Evolutionary conservation across 1,140 invertebrate genomes (phyloP), one percentile per base, ranked within the genome.

Genomic region (Leptopilina boulardi): DNA sequence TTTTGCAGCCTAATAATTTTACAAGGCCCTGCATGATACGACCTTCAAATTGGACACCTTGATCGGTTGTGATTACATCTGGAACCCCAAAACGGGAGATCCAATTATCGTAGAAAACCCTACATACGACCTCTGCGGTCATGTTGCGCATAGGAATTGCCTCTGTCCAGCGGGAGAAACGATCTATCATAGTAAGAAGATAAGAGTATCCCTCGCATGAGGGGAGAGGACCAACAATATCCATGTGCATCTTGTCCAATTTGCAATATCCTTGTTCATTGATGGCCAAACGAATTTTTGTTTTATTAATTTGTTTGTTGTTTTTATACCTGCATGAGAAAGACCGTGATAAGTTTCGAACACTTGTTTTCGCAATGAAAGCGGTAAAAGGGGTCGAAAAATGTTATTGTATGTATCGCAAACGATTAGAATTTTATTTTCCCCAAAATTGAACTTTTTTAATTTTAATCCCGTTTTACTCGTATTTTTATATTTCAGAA

Each of bases 151-250:
- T 34, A 5, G 91, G 91, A 18, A 89, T 76, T 2, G 89, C 88
- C 83, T 92, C 91, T 0, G 88, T 90, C 90, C 90, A 93, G 13
- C 88, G 74, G 6, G 91, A 91, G 74, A 82, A 88, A 21, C 87
- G 72, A 78, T 92, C 91, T 0, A 92, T 89, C 13, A 87, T 83
- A 0, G 92, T 92, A 0, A 92, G 77, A 9, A 85, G 79, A 78
- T 91, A 91, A 10, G 81, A 21, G 77, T 80, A 80, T 4, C 85
- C 89, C 8, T 88, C 41, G 3, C 84, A 86, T 10, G 79, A 47
- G 21, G 87, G 84, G 26, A 91, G 77, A 1, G 87, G 91, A 15
- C 88, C 87, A 11, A 91, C 83, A 6, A 91, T 80, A 80, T 90
- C 91, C 0, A 92, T 70, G 77, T 92, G 84, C 0, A 91, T 71